A percentile compares a stretch with the other conserved stretches of the same genome.
Evolutionary conservation across 1,140 invertebrate species (phyloP).

Genomic region (Acromyrmex echinatior): DNA sequence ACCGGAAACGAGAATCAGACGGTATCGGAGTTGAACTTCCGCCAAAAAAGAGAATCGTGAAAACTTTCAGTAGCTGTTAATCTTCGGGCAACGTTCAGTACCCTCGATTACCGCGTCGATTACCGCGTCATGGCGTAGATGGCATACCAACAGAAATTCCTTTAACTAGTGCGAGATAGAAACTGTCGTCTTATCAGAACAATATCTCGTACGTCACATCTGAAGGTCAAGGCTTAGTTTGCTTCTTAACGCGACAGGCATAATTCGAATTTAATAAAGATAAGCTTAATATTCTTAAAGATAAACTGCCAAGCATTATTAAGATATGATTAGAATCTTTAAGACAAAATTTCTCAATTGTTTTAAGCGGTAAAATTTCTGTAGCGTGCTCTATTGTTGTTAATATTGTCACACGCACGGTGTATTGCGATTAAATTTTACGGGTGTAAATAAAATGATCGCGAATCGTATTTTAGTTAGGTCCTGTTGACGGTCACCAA

Average conservation of each 20-base stretch:
- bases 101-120: conserved; percentile 54
- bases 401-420: not conserved
- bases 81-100: conserved; percentile 57
- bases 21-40: not conserved
- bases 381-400: not conserved
- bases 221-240: not conserved
- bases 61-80: conserved; percentile 65
- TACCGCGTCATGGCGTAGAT: conserved; percentile 66
- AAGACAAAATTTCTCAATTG: not conserved
- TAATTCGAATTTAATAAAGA: not conserved
- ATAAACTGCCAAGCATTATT: no score
- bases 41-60: conserved; percentile 47
- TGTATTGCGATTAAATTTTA: not conserved
- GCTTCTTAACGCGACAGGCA: not conserved
- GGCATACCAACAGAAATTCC: conserved; percentile 67
- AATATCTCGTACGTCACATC: conserved; percentile 17
- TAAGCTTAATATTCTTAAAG: not conserved
- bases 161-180: conserved; percentile 64
- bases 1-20: conserved; percentile 35
- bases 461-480: conserved; percentile 29
- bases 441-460: not conserved
- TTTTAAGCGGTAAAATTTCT: not conserved
- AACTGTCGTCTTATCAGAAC: conserved; percentile 57
- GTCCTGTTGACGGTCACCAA: conserved; percentile 26
- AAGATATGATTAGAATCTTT: not conserved